Conservation (phyloP, 2,113 vertebrate genomes). For the Planiliza haematocheilus region DNA sequence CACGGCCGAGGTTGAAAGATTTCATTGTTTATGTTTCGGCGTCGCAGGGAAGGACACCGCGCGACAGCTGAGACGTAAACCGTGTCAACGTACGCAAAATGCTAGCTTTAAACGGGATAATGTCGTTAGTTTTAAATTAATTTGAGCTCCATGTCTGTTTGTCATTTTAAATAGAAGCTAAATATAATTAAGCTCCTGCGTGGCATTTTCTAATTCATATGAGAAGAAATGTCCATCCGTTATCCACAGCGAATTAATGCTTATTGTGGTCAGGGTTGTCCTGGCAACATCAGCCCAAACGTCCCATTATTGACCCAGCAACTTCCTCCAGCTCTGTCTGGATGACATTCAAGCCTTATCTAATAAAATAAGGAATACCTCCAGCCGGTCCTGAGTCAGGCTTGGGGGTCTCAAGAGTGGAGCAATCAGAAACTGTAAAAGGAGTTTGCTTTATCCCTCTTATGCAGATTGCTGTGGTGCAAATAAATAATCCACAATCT, state of each 20-base stretch:
- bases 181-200: neutral
- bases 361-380: neutral
- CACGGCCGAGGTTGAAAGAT: slow-evolving; percentile 9
- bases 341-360: slow-evolving; percentile 3
- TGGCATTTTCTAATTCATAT: neutral
- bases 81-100: neutral
- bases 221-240: too few species aligned
- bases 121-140: slow-evolving; percentile 7
- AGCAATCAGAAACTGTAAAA: too few species aligned
- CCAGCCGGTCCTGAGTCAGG: neutral
- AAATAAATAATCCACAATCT: too few species aligned
- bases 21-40: neutral
- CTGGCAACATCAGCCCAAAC: slow-evolving; percentile 41
- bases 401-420: neutral
- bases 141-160: neutral
- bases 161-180: neutral
- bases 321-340: slow-evolving; percentile 39
- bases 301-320: slow-evolving; percentile 12
- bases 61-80: neutral
- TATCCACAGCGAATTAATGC: neutral
- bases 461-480: too few species aligned
- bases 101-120: slow-evolving; percentile 7
- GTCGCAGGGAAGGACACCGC: neutral
- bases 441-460: too few species aligned
- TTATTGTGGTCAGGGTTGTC: slow-evolving; percentile 36